A percentile compares a stretch with the other conserved stretches of the same genome.
Evolutionary conservation across 2,797 vertebrate species (phyloP).

Genomic region (Distichodus sexfasciatus): DNA sequence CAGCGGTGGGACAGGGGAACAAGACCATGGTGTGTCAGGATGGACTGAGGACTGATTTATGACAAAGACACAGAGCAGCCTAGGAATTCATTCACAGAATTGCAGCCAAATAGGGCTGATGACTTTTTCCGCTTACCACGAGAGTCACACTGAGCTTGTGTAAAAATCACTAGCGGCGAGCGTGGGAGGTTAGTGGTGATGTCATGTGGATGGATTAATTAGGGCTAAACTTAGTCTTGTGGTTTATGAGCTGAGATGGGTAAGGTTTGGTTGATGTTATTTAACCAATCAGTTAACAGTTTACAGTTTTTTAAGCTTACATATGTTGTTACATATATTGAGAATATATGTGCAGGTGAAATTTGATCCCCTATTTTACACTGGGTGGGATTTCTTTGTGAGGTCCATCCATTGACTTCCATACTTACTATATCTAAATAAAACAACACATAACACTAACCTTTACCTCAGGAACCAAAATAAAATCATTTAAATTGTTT

Average conservation of each 20-base stretch:
- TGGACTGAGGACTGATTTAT: neutral
- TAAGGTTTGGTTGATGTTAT: no score
- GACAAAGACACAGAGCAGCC: neutral
- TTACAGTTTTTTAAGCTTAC: no score
- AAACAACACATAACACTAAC: no score
- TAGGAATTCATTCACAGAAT: conserved; percentile 28
- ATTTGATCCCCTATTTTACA: no score
- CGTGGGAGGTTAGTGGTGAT: conserved; percentile 6
- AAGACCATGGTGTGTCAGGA: neutral
- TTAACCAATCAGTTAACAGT: no score
- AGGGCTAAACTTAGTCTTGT: neutral
- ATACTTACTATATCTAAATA: no score
- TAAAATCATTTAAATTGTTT: no score
- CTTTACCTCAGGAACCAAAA: no score
- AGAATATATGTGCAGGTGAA: no score
- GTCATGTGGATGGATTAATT: neutral
- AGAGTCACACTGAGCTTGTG: neutral
- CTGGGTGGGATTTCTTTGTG: no score
- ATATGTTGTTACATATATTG: no score
- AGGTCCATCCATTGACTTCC: no score
- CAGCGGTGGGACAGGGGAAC: neutral
- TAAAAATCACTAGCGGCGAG: neutral
- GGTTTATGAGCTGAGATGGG: neutral
- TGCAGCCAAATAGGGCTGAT: conserved; percentile 1
- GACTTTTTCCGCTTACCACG: conserved; percentile 1